Percentiles rank a stretch among this genome's conserved stretches.
Evolutionary conservation across 2,797 vertebrate genomes (phyloP).

Genomic region (Enteromius trimaculatus): DNA sequence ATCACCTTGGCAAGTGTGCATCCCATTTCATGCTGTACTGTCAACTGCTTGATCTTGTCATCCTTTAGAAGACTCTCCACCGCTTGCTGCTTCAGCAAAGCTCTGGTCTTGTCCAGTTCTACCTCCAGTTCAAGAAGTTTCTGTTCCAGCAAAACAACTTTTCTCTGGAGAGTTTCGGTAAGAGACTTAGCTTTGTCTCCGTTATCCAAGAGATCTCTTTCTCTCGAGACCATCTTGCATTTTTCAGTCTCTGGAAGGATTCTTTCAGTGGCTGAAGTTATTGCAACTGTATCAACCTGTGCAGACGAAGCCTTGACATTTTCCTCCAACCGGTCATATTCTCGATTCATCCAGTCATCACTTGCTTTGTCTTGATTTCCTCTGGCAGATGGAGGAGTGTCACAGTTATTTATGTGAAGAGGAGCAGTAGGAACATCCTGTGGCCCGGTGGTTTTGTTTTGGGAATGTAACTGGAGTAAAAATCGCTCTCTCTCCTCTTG

Average conservation of each 20-base stretch:
- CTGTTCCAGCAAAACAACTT: constrained; percentile 82
- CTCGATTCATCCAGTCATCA: constrained; percentile 60
- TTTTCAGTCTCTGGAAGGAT: background rate
- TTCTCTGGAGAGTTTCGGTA: constrained; percentile 76
- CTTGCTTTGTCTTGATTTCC: constrained; percentile 40
- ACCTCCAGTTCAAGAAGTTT: constrained; percentile 79
- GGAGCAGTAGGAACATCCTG: constrained; percentile 28
- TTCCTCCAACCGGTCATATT: constrained; percentile 56
- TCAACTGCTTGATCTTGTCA: constrained; percentile 79
- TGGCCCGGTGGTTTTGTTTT: constrained; percentile 56
- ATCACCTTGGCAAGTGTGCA: background rate
- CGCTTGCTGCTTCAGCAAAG: constrained; percentile 79
- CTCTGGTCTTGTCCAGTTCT: constrained; percentile 79
- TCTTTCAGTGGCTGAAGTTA: constrained; percentile 4
- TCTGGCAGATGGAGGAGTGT: background rate
- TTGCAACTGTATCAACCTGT: constrained; percentile 41
- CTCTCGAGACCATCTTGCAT: background rate
- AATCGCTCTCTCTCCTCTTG: constrained; percentile 73
- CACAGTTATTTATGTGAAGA: constrained; percentile 41
- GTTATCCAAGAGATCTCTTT: constrained; percentile 28
- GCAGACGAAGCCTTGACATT: constrained; percentile 56
- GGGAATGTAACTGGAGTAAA: constrained; percentile 65
- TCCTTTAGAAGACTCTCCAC: constrained; percentile 81
- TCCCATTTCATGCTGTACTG: constrained; percentile 62
- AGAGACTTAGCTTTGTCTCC: constrained; percentile 40